A percentile compares a stretch with the other conserved stretches of the same genome.
phyloP scores from a whole-genome alignment of 1,140 invertebrate genomes.

The Neuroterus valhalla region DNA sequence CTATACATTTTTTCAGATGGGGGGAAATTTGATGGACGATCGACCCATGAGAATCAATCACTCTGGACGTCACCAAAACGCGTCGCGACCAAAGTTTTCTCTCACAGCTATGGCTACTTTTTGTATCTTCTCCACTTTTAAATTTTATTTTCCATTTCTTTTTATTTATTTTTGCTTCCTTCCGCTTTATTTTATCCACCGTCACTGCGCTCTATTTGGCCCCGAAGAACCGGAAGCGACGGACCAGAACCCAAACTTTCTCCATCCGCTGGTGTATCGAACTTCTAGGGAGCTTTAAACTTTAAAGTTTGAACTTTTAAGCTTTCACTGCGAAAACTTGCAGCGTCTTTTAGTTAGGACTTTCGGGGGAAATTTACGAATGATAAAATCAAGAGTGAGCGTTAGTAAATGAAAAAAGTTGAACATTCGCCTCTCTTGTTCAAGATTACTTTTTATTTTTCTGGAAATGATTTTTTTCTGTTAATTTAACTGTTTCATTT shows the following conservation, averaged over 20 bases:
- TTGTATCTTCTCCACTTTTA: not conserved
- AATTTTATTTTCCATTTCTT: not conserved
- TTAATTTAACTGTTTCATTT: too few species aligned
- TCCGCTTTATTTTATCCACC: constrained; percentile 18
- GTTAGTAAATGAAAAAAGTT: too few species aligned
- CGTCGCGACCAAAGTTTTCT: not conserved
- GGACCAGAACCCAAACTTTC: constrained; percentile 5
- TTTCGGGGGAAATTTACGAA: not conserved
- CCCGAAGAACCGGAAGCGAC: constrained; percentile 2
- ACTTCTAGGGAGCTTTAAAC: constrained; percentile 18
- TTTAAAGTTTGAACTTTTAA: not conserved
- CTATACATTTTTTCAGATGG: too few species aligned
- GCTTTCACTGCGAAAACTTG: not conserved
- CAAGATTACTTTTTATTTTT: too few species aligned
- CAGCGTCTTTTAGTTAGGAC: not conserved
- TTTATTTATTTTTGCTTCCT: not conserved
- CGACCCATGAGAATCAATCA: not conserved
- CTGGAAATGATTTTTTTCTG: too few species aligned
- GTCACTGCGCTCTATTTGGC: constrained; percentile 6
- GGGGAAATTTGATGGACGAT: not conserved
- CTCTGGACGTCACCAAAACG: not conserved
- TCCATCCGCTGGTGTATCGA: constrained; percentile 4
- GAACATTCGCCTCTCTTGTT: too few species aligned
- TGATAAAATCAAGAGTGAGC: not conserved
- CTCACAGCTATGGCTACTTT: not conserved